Base-by-base conservation (phyloP, 2,113 vertebrate species). In the Promerops cafer region DNA sequence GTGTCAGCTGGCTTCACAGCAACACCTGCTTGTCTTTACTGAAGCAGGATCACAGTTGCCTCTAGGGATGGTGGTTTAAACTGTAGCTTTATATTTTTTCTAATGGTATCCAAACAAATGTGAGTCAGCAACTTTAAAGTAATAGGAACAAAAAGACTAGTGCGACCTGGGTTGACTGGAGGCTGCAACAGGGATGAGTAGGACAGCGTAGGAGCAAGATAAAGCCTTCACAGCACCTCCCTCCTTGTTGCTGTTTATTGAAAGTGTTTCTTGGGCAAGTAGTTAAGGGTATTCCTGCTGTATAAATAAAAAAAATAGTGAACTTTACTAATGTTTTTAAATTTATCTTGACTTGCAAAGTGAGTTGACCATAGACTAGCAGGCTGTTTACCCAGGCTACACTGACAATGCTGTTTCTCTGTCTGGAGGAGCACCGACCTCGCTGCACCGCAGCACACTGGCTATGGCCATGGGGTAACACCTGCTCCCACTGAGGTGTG, bases 401-500 rank as follows among this genome's bases (percentile, higher is more conserved):
- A 2, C 0, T 40, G 56, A 19, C 53, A 83, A 21, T 0, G 1
- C n/a, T 45, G 39, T 52, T 89, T 65, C n/a, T 86, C 44, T 45
- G 10, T 44, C 31, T 35, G 47, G 39, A 45, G 13, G 42, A 65
- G 28, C 30, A 26, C 16, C 23, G 59, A 74, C 13, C 31, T 59
- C 1, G 4, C 54, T 53, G 45, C 47, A 87, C 7, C 0, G 0
- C 56, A 59, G 33, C 70, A 79, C 2, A 5, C 20, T 35, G 59
- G 26, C 68, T 72, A 39, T 0, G 0, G 18, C 52, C 28, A 56
- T 0, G 0, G 24, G 7, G 15, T 59, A 54, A 14, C 47, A 66
- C 21, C 27, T 61, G 23, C 13, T 61, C 15, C 14, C 3, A 6
- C 35, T 54, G 71, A 52, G 13, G 23, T 0, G 0, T 13, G 18